Conservation (phyloP, 2,888 invertebrate genomes). For the Synergus laeviventris region DNA sequence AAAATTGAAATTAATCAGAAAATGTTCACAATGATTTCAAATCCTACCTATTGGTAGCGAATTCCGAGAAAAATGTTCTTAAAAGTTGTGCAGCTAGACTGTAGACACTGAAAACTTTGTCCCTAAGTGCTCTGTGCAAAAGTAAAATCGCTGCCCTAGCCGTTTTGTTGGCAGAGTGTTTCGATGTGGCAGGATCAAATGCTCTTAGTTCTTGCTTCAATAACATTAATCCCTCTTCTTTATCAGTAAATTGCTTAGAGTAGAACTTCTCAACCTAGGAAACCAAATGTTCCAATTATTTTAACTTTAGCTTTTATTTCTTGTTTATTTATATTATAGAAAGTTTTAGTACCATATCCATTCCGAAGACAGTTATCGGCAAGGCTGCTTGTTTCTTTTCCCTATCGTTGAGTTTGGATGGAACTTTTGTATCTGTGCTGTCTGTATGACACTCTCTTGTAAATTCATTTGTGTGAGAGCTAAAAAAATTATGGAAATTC, state of each 20-base stretch:
- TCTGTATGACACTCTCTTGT: constrained; percentile 84
- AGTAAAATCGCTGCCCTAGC: constrained; percentile 88
- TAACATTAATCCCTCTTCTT: constrained; percentile 89
- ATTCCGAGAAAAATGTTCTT: constrained; percentile 87
- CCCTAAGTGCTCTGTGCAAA: constrained; percentile 87
- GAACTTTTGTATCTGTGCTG: constrained; percentile 76
- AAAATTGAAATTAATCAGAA: constrained; percentile 9
- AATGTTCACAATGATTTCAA: background rate
- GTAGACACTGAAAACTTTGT: constrained; percentile 93
- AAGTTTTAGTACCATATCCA: constrained; percentile 82
- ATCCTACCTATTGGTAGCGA: constrained; percentile 85
- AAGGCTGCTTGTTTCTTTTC: constrained; percentile 92
- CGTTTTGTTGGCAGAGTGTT: constrained; percentile 85
- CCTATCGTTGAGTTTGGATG: constrained; percentile 84
- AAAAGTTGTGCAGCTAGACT: constrained; percentile 90
- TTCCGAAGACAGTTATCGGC: constrained; percentile 94
- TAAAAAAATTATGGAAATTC: constrained; percentile 70
- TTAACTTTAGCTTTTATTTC: constrained; percentile 1
- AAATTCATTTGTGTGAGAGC: constrained; percentile 90
- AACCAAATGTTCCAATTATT: background rate
- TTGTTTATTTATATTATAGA: constrained; percentile 16
- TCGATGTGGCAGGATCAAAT: constrained; percentile 73
- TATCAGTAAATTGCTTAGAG: constrained; percentile 92
- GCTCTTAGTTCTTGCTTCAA: constrained; percentile 79
- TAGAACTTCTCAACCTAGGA: constrained; percentile 91